These are phyloP conservation scores for Ischnura elegans DNA, from an alignment of 2,888 invertebrate genomes.

Conservation along the genomic window DNA sequence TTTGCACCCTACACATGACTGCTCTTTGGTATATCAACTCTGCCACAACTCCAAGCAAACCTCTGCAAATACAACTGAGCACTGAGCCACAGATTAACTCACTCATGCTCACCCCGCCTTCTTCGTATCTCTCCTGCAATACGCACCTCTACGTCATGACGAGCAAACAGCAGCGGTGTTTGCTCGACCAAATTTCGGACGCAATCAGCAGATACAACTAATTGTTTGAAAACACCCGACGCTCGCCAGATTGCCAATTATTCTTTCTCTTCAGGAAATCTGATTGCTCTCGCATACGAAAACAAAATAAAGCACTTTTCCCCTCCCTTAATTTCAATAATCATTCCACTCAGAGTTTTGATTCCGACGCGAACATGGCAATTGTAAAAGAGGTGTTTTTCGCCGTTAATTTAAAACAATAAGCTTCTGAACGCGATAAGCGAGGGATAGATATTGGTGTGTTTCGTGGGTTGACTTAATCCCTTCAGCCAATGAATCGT, in stretches of 20 bases:
- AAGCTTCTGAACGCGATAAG: not conserved
- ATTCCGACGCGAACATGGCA: not conserved
- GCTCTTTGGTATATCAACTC: not conserved
- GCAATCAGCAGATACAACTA: constrained; percentile 22
- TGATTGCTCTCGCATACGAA: not conserved
- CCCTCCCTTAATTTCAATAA: not conserved
- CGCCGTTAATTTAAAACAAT: not conserved
- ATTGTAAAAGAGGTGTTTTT: not conserved
- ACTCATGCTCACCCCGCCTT: not conserved
- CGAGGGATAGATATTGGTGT: too few relatives aligned
- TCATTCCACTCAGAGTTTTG: not conserved
- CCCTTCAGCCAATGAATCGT: too few relatives aligned
- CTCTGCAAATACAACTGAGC: not conserved
- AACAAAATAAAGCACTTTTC: not conserved
- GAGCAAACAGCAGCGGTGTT: not conserved
- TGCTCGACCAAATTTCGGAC: not conserved
- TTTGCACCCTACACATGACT: not conserved
- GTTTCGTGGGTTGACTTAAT: too few relatives aligned
- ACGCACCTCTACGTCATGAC: not conserved
- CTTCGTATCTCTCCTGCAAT: not conserved
- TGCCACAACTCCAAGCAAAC: not conserved
- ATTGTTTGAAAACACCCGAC: constrained; percentile 22
- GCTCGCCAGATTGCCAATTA: not conserved
- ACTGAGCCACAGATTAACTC: not conserved
- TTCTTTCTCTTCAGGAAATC: not conserved